Base-by-base conservation (phyloP, 2,888 invertebrate genomes). In the Rhodophaea formosa region DNA sequence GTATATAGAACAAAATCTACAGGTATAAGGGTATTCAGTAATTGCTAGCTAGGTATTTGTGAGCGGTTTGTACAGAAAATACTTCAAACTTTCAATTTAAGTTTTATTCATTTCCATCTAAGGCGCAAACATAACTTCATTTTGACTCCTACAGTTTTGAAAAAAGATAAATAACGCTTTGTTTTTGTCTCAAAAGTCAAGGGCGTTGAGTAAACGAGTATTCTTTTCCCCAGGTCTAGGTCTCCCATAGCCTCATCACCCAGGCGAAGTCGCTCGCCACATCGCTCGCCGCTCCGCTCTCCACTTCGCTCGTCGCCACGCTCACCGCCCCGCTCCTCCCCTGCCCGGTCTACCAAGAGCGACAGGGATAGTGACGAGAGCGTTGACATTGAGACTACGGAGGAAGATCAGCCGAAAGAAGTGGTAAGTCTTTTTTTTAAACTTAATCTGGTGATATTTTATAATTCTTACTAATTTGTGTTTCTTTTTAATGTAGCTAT, bases 361-460 rank as follows among this genome's bases (percentile, higher is more conserved):
- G 93, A 94, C 58, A 92, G 94, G 10, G 95, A 95, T 69, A 95
- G 96, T 61, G 96, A 97, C 70, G 96, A 96, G 78, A 94, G 95
- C 66, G 96, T 97, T 10, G 97, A 97, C 74, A 96, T 97, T 65
- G 97, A 97, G 79, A 96, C 96, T 8, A 96, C 96, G 0, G 96
- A 96, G 72, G 96, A 96, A 66, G 95, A 95, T 61, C 86, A 81
- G 46, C 77, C 75, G 0, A 79, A 82, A 59, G 81, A 88, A 59
- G 69, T 83, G 79, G 89, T 89, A 62, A 86, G 88, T 80, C 7
- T 39, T 10, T 8, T 39, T n/a, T 15, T 43, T 7, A 14, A 6
- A 1, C 45, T 55, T 45, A 42, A 1, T 3, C 1, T 2, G 53
- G 52, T 7, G 1, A 10, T 1, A 32, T 32, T 32, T 32, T 10